Conservation (phyloP, 2,797 vertebrate genomes). For the Ciconia nigra region DNA sequence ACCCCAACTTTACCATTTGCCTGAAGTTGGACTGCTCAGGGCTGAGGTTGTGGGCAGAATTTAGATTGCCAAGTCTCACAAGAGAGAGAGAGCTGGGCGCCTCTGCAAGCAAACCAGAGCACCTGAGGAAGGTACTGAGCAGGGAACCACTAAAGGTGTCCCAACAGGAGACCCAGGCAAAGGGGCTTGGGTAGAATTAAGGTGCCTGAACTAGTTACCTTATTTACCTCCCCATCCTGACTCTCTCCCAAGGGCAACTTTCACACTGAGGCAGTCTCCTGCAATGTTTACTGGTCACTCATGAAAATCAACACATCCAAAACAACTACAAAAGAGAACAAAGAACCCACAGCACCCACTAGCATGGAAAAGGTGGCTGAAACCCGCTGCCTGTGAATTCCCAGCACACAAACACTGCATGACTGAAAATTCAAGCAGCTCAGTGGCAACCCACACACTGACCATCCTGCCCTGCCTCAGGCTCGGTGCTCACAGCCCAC, state of each 20-base stretch:
- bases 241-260: background rate
- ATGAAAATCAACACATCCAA: background rate
- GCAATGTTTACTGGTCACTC: background rate
- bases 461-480: background rate
- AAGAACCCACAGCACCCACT: background rate
- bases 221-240: background rate
- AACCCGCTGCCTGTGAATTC: background rate
- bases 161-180: background rate
- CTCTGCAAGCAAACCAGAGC: background rate
- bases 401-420: background rate
- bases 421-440: background rate
- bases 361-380: background rate
- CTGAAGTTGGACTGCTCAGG: background rate
- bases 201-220: background rate
- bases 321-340: background rate
- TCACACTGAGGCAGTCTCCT: background rate
- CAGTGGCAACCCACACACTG: fast-evolving
- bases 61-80: background rate
- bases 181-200: background rate
- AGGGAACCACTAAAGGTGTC: background rate
- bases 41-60: background rate
- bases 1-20: background rate
- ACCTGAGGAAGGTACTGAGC: background rate
- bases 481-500: background rate
- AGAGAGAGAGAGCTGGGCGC: background rate